These are phyloP conservation scores for Hypanus sabinus DNA, from an alignment of 2,113 vertebrate species.

Conservation along the genomic window DNA sequence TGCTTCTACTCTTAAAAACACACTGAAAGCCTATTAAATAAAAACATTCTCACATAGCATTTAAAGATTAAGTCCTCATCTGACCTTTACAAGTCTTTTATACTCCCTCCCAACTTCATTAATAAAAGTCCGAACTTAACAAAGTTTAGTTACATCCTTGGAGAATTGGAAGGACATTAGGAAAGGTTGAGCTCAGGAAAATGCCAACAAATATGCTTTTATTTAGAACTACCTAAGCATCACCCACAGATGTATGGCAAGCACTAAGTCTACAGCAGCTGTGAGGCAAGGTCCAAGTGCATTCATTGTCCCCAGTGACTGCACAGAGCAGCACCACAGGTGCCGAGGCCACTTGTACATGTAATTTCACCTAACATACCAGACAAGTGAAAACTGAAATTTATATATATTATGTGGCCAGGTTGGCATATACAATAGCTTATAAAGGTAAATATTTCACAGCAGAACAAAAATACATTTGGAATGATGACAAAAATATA, in stretches of 20 bases:
- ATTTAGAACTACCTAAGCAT: not conserved
- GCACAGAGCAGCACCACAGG: not conserved
- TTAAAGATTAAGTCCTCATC: not conserved
- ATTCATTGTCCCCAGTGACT: not conserved
- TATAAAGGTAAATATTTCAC: not conserved
- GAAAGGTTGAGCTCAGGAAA: not conserved
- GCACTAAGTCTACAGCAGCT: not conserved
- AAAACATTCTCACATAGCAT: not conserved
- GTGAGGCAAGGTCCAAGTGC: not conserved
- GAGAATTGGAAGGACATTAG: not conserved
- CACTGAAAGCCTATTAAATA: too few relatives aligned
- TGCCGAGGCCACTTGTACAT: not conserved
- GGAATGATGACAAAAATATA: not conserved
- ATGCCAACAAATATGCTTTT: not conserved
- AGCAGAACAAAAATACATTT: not conserved
- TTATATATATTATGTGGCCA: not conserved
- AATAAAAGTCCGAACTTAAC: not conserved
- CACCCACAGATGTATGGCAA: not conserved
- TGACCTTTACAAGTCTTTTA: not conserved
- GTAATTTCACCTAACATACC: not conserved
- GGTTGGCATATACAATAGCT: not conserved
- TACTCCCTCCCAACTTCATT: too few relatives aligned
- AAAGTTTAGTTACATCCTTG: not conserved
- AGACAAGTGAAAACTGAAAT: not conserved
- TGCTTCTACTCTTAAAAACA: not conserved